Evolutionary conservation across 2,888 invertebrate species (phyloP).

Genomic region (Stomorhina lunata): DNA sequence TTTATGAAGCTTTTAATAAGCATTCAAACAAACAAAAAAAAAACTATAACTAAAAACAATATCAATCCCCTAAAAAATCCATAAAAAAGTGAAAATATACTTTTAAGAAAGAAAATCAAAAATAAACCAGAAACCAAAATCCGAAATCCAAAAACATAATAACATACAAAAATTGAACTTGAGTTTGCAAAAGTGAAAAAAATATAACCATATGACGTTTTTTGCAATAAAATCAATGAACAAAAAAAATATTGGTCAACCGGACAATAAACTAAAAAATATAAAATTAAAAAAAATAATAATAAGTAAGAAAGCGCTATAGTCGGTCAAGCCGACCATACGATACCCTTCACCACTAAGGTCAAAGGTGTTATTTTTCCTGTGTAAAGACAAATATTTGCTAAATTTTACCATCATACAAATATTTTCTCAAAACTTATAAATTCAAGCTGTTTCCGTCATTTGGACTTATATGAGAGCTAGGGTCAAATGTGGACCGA

Average conservation of each 20-base stretch:
- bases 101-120: constrained; percentile 20
- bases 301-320: too few relatives aligned
- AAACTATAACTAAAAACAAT: constrained; percentile 12
- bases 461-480: too few relatives aligned
- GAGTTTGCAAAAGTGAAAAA: constrained; percentile 44
- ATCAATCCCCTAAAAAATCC: neutral
- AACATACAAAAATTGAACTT: constrained; percentile 65
- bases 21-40: neutral
- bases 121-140: constrained; percentile 50
- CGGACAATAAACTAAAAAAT: constrained; percentile 45
- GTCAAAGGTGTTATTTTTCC: too few relatives aligned
- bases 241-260: constrained; percentile 62
- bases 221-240: constrained; percentile 43
- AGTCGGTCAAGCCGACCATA: neutral
- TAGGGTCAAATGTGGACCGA: too few relatives aligned
- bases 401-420: too few relatives aligned
- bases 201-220: constrained; percentile 6
- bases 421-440: too few relatives aligned
- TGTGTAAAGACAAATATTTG: too few relatives aligned
- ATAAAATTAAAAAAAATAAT: neutral
- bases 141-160: constrained; percentile 42
- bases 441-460: too few relatives aligned
- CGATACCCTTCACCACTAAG: neutral
- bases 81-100: constrained; percentile 54
- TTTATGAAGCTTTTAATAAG: neutral